Conservation (phyloP, 2,113 vertebrate species). For the Athene noctua region DNA sequence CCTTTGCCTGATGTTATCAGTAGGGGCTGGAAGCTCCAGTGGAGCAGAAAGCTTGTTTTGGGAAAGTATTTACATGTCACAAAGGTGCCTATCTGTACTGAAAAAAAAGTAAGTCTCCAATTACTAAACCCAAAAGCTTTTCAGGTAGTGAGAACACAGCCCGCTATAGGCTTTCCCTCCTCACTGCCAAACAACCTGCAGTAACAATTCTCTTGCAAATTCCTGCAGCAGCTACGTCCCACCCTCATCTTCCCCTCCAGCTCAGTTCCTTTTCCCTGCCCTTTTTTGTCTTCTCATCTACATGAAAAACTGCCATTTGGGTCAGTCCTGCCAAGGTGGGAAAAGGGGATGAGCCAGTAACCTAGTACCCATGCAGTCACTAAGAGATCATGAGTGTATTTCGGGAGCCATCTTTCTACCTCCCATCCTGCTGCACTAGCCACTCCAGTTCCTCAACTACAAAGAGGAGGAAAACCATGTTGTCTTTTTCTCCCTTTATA, state of each 20-base stretch:
- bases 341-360: background rate
- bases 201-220: background rate
- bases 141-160: fast-evolving
- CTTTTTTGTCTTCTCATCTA: background rate
- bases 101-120: background rate
- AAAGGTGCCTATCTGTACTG: background rate
- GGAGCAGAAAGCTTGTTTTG: background rate
- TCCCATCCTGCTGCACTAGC: background rate
- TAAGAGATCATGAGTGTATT: background rate
- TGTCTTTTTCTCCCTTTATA: background rate
- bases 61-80: background rate
- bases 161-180: background rate
- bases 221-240: background rate
- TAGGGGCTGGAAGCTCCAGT: background rate
- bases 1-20: background rate
- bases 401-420: background rate
- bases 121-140: background rate
- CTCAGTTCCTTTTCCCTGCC: background rate
- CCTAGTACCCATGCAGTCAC: background rate
- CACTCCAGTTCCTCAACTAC: background rate
- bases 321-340: background rate
- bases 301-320: background rate
- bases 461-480: fast-evolving
- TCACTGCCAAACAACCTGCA: background rate
- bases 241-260: background rate